Evolutionary conservation across 2,888 invertebrate species (phyloP), one percentile per base, ranked within the genome.

Genomic region (Apodemia mormo): DNA sequence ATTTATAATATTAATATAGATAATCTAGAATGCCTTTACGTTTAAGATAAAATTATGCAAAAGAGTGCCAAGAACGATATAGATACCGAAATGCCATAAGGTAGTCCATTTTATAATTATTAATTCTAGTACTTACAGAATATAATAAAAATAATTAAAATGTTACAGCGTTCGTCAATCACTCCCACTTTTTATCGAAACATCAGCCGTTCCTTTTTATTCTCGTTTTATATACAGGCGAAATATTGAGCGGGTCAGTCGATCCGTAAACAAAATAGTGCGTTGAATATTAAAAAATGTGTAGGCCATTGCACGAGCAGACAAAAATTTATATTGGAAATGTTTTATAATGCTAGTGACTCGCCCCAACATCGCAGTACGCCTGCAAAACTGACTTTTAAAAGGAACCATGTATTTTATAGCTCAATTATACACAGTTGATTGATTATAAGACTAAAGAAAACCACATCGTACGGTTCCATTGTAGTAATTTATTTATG

Each of bases 211-310:
- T 82, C 82, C 77, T 80, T 78, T 80, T 74, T 75, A 76, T 75
- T 76, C 79, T 67, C 72, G 67, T 78, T 78, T 80, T 80, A 75
- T 80, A 75, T 79, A 79, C 78, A 82, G 83, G 80, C 82, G 80
- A 81, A 82, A 82, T 83, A 82, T 81, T 79, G 82, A 76, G 78
- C 75, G 78, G 68, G 75, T 68, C 71, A 80, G 79, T 74, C 82
- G 83, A 85, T 74, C 84, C 87, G 79, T 84, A 83, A 81, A 79
- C 74, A 76, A 74, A 81, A 85, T 83, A 82, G 74, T 80, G 80
- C 80, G 81, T 80, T 79, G 82, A 83, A 85, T 87, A 86, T 88
- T 85, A 87, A 87, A 85, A 85, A 85, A 81, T 80, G 52, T 81
- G 80, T 82, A 80, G 76, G 74, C 77, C 75, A 73, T 69, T 72